Evolutionary conservation across 2,888 invertebrate species (phyloP).

Genomic region (Nowickia ferox): DNA sequence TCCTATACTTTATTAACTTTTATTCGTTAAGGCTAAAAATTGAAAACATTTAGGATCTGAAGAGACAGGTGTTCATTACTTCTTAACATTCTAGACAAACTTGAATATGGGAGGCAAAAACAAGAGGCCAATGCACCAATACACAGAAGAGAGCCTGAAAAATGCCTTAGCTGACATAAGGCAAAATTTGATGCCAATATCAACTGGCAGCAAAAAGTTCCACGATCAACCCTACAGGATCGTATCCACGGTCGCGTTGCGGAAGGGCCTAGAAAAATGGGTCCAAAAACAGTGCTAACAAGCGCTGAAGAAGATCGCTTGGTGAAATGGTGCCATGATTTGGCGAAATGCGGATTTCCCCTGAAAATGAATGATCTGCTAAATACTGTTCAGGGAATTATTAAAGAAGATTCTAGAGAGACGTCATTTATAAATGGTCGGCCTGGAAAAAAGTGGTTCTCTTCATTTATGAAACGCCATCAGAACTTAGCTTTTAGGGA

Average conservation of each 20-base stretch:
- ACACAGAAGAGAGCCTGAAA: slow-evolving; percentile 4
- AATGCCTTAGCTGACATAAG: slow-evolving; percentile 11
- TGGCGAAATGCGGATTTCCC: slow-evolving; percentile 46
- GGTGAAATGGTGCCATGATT: slow-evolving; percentile 7
- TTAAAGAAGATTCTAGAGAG: slow-evolving; percentile 8
- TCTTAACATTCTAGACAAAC: not conserved
- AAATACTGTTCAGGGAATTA: not conserved
- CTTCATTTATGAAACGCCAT: slow-evolving; percentile 16
- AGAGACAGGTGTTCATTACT: too few species aligned
- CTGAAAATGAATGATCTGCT: not conserved
- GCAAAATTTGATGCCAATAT: not conserved
- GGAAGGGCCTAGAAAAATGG: slow-evolving; percentile 23
- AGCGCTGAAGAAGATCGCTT: slow-evolving; percentile 28
- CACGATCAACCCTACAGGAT: slow-evolving; percentile 23
- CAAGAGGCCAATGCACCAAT: not conserved
- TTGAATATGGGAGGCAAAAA: not conserved
- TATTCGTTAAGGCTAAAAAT: too few species aligned
- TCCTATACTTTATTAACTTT: too few species aligned
- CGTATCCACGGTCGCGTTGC: slow-evolving; percentile 12
- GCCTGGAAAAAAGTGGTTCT: slow-evolving; percentile 30
- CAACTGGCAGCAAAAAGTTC: slow-evolving; percentile 6
- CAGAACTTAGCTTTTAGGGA: slow-evolving; percentile 13
- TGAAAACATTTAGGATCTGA: too few species aligned
- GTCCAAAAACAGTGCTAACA: slow-evolving; percentile 24
- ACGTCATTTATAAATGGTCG: slow-evolving; percentile 36